These are phyloP conservation scores for Cactoblastis cactorum DNA, from an alignment of 2,888 invertebrate species.

Conservation along the genomic window DNA sequence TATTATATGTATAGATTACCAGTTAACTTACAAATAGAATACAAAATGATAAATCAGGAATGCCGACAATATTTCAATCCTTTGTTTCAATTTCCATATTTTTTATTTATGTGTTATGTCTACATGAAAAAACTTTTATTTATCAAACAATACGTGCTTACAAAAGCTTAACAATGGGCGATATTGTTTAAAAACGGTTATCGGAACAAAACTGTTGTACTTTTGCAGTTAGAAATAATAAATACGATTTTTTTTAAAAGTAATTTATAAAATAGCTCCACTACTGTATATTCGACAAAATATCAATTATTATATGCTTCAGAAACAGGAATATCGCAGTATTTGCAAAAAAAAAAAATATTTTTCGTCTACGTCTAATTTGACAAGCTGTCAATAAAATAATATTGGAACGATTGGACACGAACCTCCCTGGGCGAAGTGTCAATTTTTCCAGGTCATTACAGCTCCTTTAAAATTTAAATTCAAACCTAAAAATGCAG, in stretches of 20 bases:
- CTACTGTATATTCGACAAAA: too few relatives aligned
- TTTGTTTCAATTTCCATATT: neutral
- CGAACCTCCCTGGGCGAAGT: conserved; percentile 56
- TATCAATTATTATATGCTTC: too few relatives aligned
- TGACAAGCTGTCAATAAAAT: conserved; percentile 40
- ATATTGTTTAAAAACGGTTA: neutral
- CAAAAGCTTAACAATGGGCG: neutral
- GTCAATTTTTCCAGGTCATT: conserved; percentile 73
- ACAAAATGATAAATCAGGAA: too few relatives aligned
- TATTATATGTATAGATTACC: too few relatives aligned
- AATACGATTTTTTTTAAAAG: too few relatives aligned
- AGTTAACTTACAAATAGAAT: too few relatives aligned
- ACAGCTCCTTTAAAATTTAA: conserved; percentile 52
- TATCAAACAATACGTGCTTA: conserved; percentile 10
- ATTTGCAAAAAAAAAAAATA: neutral
- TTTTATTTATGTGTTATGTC: conserved; percentile 7
- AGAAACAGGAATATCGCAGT: too few relatives aligned
- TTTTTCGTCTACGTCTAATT: too few relatives aligned
- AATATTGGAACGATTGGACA: conserved; percentile 59
- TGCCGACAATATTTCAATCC: neutral
- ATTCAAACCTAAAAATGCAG: conserved; percentile 45
- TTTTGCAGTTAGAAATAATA: too few relatives aligned
- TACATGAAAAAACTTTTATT: conserved; percentile 9
- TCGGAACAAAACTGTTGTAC: neutral
- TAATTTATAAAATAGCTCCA: too few relatives aligned